Percentiles rank a stretch among this genome's conserved stretches.
These are phyloP conservation scores for Recurvirostra avosetta DNA, from an alignment of 2,113 vertebrate genomes.

Conservation along the genomic window DNA sequence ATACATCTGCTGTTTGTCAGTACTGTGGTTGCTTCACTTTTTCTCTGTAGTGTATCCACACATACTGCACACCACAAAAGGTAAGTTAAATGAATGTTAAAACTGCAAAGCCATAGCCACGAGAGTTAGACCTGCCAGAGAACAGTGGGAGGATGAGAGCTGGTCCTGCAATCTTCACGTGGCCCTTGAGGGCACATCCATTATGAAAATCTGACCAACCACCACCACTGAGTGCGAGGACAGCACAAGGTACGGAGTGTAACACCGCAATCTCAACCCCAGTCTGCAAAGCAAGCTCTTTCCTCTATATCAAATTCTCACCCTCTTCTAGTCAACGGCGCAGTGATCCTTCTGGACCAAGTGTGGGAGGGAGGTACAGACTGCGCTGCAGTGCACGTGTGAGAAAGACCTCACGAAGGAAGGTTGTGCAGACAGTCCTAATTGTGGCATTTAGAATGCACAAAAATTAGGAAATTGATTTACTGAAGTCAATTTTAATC, in stretches of 20 bases:
- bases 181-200: neutral
- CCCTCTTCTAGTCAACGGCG: fast-evolving
- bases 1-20: neutral
- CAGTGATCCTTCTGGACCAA: neutral
- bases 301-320: neutral
- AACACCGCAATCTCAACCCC: neutral
- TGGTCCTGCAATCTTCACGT: neutral
- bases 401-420: neutral
- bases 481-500: conserved; percentile 42
- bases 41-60: neutral
- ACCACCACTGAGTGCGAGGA: neutral
- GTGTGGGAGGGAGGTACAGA: neutral
- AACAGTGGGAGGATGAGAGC: neutral
- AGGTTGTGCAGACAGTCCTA: neutral
- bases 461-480: neutral
- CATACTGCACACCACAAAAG: neutral
- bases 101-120: neutral
- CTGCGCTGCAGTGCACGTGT: fast-evolving
- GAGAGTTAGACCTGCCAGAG: neutral
- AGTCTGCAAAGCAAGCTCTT: neutral
- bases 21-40: neutral
- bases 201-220: neutral
- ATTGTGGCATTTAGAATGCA: neutral
- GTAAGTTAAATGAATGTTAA: neutral
- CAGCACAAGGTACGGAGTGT: neutral